Evolutionary conservation across 2,113 vertebrate species (phyloP).

Genomic region (Apeltes quadracus): DNA sequence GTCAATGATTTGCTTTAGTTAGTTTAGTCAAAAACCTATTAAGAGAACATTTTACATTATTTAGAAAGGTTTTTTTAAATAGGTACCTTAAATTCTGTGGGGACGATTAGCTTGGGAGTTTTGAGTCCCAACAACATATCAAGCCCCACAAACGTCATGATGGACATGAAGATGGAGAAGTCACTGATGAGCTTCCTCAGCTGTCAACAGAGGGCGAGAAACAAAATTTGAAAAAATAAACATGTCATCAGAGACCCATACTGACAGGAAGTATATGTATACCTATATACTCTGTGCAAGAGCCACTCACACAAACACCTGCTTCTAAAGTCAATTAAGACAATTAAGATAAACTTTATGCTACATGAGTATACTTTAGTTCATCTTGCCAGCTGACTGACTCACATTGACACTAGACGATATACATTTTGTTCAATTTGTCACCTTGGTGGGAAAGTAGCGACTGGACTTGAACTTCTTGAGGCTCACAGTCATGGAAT

Average conservation of each 20-base stretch:
- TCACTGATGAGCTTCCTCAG: slow-evolving; percentile 93
- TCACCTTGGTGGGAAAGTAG: slow-evolving; percentile 98
- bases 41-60: not conserved
- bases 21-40: not conserved
- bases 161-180: slow-evolving; percentile 97
- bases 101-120: slow-evolving; percentile 93
- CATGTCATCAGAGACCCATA: not conserved
- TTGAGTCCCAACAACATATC: slow-evolving; percentile 89
- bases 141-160: slow-evolving; percentile 92
- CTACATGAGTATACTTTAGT: no score
- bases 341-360: no score
- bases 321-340: no score
- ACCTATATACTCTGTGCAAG: not conserved
- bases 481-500: slow-evolving; percentile 93
- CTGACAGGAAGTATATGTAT: not conserved
- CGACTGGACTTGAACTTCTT: slow-evolving; percentile 99
- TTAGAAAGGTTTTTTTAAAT: not conserved
- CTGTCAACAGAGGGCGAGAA: slow-evolving; percentile 68
- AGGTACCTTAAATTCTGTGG: slow-evolving; percentile 87
- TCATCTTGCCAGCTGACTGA: no score
- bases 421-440: not conserved
- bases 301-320: no score
- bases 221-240: not conserved
- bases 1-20: not conserved
- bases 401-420: no score